Evolutionary conservation across 1,140 invertebrate species (phyloP).

Genomic region (Achroia grisella): DNA sequence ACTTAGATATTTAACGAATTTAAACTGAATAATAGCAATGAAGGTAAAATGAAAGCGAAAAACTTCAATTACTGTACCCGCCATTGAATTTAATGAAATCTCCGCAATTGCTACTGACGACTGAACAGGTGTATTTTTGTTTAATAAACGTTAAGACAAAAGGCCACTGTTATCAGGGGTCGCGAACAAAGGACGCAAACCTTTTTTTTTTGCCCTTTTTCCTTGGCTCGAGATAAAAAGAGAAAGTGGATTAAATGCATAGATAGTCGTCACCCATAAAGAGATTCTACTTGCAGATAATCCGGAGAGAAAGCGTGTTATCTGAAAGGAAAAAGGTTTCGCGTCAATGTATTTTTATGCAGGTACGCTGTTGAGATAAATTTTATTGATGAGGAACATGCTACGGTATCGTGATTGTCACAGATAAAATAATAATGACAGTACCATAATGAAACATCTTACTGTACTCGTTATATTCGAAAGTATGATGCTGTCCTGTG

Average conservation of each 20-base stretch:
- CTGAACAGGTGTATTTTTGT: constrained; percentile 53
- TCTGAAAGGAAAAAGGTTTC: constrained; percentile 40
- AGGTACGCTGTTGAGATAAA: constrained; percentile 42
- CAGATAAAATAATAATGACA: too few relatives aligned
- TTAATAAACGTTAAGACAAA: constrained; percentile 52
- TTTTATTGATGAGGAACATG: constrained; percentile 13
- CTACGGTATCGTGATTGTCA: too few relatives aligned
- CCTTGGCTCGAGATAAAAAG: constrained; percentile 58
- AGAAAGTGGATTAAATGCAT: constrained; percentile 65
- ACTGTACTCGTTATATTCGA: too few relatives aligned
- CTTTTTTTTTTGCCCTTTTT: constrained; percentile 40
- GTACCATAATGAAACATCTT: too few relatives aligned
- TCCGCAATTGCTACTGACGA: constrained; percentile 29
- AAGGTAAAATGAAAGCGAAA: constrained; percentile 13
- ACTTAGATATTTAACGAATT: constrained; percentile 1
- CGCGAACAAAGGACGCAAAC: constrained; percentile 44
- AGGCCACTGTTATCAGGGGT: constrained; percentile 52
- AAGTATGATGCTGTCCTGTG: too few relatives aligned
- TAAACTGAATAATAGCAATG: constrained; percentile 30
- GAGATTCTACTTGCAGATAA: constrained; percentile 58
- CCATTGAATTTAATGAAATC: constrained; percentile 55
- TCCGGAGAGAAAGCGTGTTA: constrained; percentile 32
- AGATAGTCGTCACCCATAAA: constrained; percentile 61
- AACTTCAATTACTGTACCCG: constrained; percentile 37
- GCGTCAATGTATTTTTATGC: constrained; percentile 34